Conservation (phyloP, 1,140 invertebrate genomes). For the Portunus trituberculatus region DNA sequence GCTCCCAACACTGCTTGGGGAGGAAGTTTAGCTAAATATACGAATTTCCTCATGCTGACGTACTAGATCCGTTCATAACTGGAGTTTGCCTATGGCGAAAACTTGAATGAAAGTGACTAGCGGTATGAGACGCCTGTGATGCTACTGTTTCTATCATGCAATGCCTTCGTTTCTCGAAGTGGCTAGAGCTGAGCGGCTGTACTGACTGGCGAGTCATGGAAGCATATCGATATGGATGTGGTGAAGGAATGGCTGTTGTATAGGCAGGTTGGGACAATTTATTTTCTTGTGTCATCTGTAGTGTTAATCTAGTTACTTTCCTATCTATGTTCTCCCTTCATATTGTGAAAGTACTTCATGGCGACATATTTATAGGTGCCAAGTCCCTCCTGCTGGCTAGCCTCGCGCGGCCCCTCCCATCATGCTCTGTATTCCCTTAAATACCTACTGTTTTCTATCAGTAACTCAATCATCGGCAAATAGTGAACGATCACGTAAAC, state of each 20-base stretch:
- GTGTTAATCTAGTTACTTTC: slow-evolving; percentile 13
- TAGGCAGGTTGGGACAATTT: not conserved
- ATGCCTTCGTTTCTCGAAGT: not conserved
- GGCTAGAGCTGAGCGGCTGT: not conserved
- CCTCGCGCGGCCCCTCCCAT: slow-evolving; percentile 14
- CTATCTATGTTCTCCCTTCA: not conserved
- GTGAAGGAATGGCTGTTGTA: slow-evolving; percentile 15
- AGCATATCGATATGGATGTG: not conserved
- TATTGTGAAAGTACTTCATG: not conserved
- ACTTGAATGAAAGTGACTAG: not conserved
- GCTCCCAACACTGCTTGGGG: not conserved
- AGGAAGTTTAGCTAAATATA: not conserved
- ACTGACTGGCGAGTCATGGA: not conserved
- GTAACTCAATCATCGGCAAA: not conserved
- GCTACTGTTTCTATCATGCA: not conserved
- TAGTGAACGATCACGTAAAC: not conserved
- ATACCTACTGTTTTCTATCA: not conserved
- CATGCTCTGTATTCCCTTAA: too few relatives aligned
- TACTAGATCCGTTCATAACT: slow-evolving; percentile 9
- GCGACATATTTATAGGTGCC: not conserved
- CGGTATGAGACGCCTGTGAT: not conserved
- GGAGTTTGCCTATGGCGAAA: not conserved
- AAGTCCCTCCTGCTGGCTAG: not conserved
- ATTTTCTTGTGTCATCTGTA: not conserved
- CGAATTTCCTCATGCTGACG: slow-evolving; percentile 2